These are phyloP conservation scores for Masticophis lateralis DNA, from an alignment of 2,797 vertebrate species.

Conservation along the genomic window DNA sequence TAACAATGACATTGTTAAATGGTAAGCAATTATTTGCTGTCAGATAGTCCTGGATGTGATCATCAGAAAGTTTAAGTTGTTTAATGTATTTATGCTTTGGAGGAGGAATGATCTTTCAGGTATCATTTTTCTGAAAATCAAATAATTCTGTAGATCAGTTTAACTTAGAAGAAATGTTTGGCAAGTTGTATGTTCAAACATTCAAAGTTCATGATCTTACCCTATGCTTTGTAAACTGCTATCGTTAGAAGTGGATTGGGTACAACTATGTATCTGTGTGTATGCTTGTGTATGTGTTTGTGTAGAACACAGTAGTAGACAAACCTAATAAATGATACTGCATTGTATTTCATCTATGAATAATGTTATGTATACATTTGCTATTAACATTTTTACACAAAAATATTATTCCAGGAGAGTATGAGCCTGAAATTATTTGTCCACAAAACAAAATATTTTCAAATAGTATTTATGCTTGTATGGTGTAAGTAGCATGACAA, in stretches of 20 bases:
- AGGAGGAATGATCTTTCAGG: neutral
- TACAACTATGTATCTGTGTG: neutral
- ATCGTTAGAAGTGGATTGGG: neutral
- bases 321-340: neutral
- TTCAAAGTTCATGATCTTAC: neutral
- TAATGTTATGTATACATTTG: neutral
- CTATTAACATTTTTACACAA: neutral
- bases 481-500: fast-evolving
- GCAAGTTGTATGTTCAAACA: neutral
- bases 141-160: neutral
- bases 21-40: neutral
- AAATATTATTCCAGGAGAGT: neutral
- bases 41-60: neutral
- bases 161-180: neutral
- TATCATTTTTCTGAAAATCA: neutral
- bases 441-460: neutral
- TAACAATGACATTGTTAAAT: neutral
- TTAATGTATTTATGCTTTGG: neutral
- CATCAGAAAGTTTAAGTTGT: neutral
- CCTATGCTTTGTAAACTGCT: neutral
- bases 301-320: neutral
- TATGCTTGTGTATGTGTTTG: neutral
- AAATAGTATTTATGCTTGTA: neutral
- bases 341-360: neutral
- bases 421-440: neutral